Conservation (phyloP, 2,113 vertebrate species). For the Peromyscus maniculatus region DNA sequence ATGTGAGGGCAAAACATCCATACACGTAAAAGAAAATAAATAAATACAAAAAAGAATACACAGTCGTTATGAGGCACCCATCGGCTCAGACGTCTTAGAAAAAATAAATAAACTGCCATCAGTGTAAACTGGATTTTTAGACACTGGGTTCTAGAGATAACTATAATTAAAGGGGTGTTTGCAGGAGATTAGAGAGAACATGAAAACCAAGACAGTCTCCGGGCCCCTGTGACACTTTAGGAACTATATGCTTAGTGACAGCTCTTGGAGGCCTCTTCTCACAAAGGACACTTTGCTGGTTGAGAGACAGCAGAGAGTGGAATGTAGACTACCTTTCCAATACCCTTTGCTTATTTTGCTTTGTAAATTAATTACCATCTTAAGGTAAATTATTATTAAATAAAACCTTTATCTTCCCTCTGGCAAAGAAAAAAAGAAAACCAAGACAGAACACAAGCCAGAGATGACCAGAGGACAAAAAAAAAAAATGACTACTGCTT, state of each 20-base stretch:
- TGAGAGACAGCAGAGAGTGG: not conserved
- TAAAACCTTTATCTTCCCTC: constrained; percentile 44
- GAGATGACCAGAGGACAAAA: not conserved
- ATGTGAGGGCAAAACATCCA: not conserved
- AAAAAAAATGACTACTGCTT: not conserved
- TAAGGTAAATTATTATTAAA: constrained; percentile 22
- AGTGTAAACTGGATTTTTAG: not conserved
- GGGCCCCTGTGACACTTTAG: not conserved
- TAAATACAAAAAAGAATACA: not conserved
- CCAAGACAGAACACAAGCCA: not conserved
- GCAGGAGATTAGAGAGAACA: not conserved
- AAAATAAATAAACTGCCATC: not conserved
- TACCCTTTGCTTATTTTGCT: constrained; percentile 19
- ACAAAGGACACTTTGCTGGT: not conserved
- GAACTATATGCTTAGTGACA: not conserved
- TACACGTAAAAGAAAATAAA: not conserved
- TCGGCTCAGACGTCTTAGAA: not conserved
- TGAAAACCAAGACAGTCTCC: not conserved
- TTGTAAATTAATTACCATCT: constrained; percentile 32
- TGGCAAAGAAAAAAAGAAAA: not conserved
- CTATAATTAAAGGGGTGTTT: not conserved
- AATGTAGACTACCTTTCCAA: constrained; percentile 5
- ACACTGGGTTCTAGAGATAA: not conserved
- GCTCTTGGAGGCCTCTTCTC: not conserved
- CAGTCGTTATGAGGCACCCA: not conserved